Base-by-base conservation (phyloP, 2,888 invertebrate species). In the Hypomecis punctinalis region DNA sequence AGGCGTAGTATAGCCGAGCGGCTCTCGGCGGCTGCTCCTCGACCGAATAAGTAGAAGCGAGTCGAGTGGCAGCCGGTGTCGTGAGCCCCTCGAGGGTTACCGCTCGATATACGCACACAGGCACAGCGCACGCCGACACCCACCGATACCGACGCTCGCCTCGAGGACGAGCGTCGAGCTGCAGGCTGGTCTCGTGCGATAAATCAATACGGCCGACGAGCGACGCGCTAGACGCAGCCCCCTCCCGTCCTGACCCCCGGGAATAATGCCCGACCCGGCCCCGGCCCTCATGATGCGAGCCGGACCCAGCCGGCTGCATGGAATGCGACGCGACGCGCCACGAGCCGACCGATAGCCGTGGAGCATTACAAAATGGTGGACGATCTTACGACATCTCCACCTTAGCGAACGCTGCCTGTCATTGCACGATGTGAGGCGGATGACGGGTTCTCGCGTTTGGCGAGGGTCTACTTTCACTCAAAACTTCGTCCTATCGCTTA, bases 341-440 rank as follows among this genome's bases (percentile, higher is more conserved):
- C 91, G 89, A 88, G 66, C 83, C 91, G 89, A 88, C 81, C 90
- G 92, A 91, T 90, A 91, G 87, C 92, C 83, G 88, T 88, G 86
- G 91, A 89, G 86, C 91, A 86, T 91, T 91, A 91, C 93, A 93
- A 93, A 93, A 93, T 93, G 93, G 93, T 91, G 91, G 93, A 92
- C 91, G 88, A 91, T 93, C 94, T 94, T 94, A 93, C 94, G 93
- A 93, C 94, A 90, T 92, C 93, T 94, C 89, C 89, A 89, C 89
- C 89, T 88, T 90, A 90, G 88, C 89, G 80, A 86, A 86, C 91
- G 88, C 85, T 89, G 89, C 85, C 87, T 86, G 89, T 88, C 93
- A 91, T 89, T 86, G 90, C 85, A 82, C 90, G 86, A 88, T 89
- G 86, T 85, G 85, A 90, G 88, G 85, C 89, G 89, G 93, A 91